Base-by-base conservation (phyloP, 2,888 invertebrate species). In the Melanargia galathea region DNA sequence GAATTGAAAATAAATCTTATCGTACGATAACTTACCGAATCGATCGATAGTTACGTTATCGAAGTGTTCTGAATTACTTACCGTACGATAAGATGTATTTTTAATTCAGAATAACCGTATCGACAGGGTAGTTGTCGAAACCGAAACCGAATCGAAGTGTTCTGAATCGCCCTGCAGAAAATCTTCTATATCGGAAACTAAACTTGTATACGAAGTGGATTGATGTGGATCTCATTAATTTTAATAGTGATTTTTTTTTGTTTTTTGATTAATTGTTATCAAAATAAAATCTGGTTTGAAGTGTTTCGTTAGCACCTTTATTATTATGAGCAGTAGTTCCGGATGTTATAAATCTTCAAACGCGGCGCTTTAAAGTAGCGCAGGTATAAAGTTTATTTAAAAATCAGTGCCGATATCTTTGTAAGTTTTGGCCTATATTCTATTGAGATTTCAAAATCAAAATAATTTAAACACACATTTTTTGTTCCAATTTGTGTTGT, bases 111-210 rank as follows among this genome's bases (percentile, higher is more conserved):
- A n/a, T n/a, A n/a, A n/a, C n/a, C n/a, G n/a, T n/a, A n/a, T n/a
- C n/a, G n/a, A n/a, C n/a, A n/a, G n/a, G n/a, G n/a, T n/a, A n/a
- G n/a, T n/a, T n/a, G n/a, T n/a, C n/a, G n/a, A n/a, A n/a, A n/a
- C n/a, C n/a, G n/a, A n/a, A n/a, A n/a, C n/a, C n/a, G n/a, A n/a
- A n/a, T n/a, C n/a, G n/a, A n/a, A n/a, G n/a, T n/a, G n/a, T n/a
- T n/a, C n/a, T n/a, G n/a, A n/a, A n/a, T n/a, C n/a, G n/a, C n/a
- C n/a, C n/a, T n/a, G n/a, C n/a, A n/a, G 83, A 85, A 87, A 84
- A 83, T 84, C 82, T 83, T 83, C 81, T 82, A 79, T 82, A 86
- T 86, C 83, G 80, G 80, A 84, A 85, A 82, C 81, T 81, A 79
- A 83, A 84, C 77, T 82, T 78, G 76, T 79, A 77, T 62, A 49